Percentiles rank a stretch among this genome's conserved stretches.
These are phyloP conservation scores for Hycleus cichorii DNA, from an alignment of 1,140 invertebrate genomes.

Conservation along the genomic window DNA sequence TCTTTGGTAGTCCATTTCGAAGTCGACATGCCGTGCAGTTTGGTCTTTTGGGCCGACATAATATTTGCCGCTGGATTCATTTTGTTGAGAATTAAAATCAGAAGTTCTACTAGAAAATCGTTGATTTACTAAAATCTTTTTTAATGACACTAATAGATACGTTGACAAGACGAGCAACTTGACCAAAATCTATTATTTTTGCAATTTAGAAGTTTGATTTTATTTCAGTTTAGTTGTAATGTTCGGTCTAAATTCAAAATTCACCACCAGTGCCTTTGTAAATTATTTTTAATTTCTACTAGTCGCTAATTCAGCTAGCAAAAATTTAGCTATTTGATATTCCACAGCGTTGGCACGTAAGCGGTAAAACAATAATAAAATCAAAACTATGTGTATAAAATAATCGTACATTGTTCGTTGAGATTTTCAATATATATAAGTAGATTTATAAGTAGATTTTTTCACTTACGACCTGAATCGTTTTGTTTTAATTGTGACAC, in stretches of 20 bases:
- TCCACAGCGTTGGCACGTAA: not conserved
- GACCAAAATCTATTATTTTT: no score
- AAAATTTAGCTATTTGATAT: not conserved
- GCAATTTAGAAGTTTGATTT: no score
- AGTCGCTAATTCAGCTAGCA: constrained; percentile 1
- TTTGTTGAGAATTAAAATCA: no score
- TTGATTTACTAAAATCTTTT: not conserved
- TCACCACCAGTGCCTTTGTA: no score
- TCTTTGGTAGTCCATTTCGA: constrained; percentile 54
- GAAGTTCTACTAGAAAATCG: not conserved
- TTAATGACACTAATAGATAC: not conserved
- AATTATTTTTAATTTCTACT: not conserved
- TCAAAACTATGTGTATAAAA: not conserved
- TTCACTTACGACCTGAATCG: not conserved
- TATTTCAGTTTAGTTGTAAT: no score
- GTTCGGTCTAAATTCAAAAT: no score
- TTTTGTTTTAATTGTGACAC: not conserved
- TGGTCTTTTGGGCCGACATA: constrained; percentile 48
- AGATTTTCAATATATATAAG: not conserved
- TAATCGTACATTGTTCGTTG: not conserved
- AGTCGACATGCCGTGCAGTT: constrained; percentile 51
- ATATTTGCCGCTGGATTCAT: no score
- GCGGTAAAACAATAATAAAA: no score
- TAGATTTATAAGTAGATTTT: not conserved
- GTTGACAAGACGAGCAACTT: not conserved